Conservation (phyloP, 2,888 invertebrate species). For the Oscheius sp. region DNA sequence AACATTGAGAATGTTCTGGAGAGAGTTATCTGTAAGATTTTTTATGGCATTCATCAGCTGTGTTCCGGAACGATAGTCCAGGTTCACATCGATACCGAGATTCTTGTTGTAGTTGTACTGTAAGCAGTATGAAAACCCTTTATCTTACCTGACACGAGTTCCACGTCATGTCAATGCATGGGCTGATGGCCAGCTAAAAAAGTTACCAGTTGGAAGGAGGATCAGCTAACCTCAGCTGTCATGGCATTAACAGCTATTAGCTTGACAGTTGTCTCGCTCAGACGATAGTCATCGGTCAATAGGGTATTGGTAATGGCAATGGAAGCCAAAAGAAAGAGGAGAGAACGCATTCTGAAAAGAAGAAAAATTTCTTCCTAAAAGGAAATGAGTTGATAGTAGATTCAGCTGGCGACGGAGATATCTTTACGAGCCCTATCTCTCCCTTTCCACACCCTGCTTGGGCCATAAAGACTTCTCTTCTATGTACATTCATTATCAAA, state of each 20-base stretch:
- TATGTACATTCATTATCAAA: background rate
- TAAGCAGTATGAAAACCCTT: background rate
- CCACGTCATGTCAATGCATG: constrained; percentile 1
- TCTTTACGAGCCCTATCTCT: background rate
- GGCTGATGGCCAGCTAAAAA: constrained; percentile 6
- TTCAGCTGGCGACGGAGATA: background rate
- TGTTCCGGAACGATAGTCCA: constrained; percentile 44
- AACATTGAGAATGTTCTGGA: constrained; percentile 47
- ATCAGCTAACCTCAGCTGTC: background rate
- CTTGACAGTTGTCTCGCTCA: constrained; percentile 35
- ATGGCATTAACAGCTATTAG: constrained; percentile 5
- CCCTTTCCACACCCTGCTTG: too few species aligned
- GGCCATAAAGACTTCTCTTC: too few species aligned
- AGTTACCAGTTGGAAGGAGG: background rate
- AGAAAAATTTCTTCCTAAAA: too few species aligned
- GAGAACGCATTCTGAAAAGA: constrained; percentile 4
- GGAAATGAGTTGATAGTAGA: too few species aligned
- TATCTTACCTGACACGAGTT: constrained; percentile 17
- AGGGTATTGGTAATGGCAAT: background rate
- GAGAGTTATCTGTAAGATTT: constrained; percentile 36
- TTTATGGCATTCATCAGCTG: constrained; percentile 41
- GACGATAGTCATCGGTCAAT: constrained; percentile 27
- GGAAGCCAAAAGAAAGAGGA: background rate
- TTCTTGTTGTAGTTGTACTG: constrained; percentile 39
- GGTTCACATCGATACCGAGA: constrained; percentile 38